Base-by-base conservation (phyloP, 2,797 vertebrate genomes). In the Phrynocephalus forsythii region DNA sequence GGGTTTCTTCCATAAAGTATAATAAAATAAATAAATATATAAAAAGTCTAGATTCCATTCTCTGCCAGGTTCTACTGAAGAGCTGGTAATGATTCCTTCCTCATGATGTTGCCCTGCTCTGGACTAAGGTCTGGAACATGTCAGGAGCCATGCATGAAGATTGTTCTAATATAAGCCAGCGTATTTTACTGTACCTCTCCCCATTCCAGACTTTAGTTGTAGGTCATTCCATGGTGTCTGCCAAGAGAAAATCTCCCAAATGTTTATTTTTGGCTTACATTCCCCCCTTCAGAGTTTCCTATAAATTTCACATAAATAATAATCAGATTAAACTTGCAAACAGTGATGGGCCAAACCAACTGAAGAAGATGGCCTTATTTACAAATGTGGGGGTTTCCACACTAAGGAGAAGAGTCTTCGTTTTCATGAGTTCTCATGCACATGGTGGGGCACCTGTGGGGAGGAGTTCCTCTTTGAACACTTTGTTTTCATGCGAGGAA, bases 1-100 rank as follows among this genome's bases (percentile, higher is more conserved):
- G 60, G 86, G 90, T 91, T 96, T 76, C 93, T 92, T 95, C 92
- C 90, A 94, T 86, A 90, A 91, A 92, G 89, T 84, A 93, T 89
- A 92, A 92, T 92, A 93, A 93, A 86, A 92, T 63, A 63, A 18
- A 63, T 63, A 63, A 93, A 93, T 95, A 93, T 94, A 94, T 95
- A 93, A 94, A 94, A 94, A 88, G 91, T 91, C 93, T 84, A 18
- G 88, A 91, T 88, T 94, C 87, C 85, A 68, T 85, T 67, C 87
- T 82, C 83, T 92, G 93, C 93, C 93, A 95, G 94, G 88, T 93
- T 89, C 72, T 84, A 85, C 79, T 93, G 72, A 48, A 56, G 87
- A 91, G 75, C 33, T 13, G 0, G 86, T 91, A 86, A 89, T 33
- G 88, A 90, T 92, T 86, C 87, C 84, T 86, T 81, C 89, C 30